Base-by-base conservation (phyloP, 2,888 invertebrate species). In the Euplagia quadripunctaria region DNA sequence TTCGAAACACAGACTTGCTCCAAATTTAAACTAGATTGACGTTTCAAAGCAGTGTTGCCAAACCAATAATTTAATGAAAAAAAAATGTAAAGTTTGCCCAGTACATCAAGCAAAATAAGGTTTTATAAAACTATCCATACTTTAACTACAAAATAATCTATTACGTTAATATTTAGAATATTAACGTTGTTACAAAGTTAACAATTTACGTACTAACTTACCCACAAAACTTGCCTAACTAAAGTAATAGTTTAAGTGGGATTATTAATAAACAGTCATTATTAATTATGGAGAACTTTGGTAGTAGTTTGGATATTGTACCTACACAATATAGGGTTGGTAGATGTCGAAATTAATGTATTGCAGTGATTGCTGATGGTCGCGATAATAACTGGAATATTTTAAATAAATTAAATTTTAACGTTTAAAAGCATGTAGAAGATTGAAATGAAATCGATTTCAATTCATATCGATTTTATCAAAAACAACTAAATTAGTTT, bases 381-480 rank as follows among this genome's bases (percentile, higher is more conserved):
- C n/a, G 7, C 17, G 31, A 61, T 58, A 20, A 31, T 31, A 31
- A 4, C 58, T 20, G 12, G 11, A 58, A 61, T 31, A 14, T 31
- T 31, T 61, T 14, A 14, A 1, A 14, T 14, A 6, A 31, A 61
- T 31, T 61, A 20, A 58, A 31, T 31, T 20, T 31, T 31, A 61
- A 31, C 12, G 31, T 1, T 61, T 31, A 12, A 14, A 31, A 12
- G 4, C 12, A 31, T 31, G 14, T 3, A 11, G 20, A 11, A 58
- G 4, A 58, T 6, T 4, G 7, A 5, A 43, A 43, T 8, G 8
- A 7, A 52, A 1, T 0, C 9, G n/a, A 55, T n/a, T n/a, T n/a
- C n/a, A n/a, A n/a, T n/a, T n/a, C n/a, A n/a, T 9, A n/a, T 81
- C 70, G 77, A 71, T 75, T 58, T 65, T 17, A 9, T 17, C 1